Base-by-base conservation (phyloP, 2,797 vertebrate genomes). In the Enoplosus armatus region DNA sequence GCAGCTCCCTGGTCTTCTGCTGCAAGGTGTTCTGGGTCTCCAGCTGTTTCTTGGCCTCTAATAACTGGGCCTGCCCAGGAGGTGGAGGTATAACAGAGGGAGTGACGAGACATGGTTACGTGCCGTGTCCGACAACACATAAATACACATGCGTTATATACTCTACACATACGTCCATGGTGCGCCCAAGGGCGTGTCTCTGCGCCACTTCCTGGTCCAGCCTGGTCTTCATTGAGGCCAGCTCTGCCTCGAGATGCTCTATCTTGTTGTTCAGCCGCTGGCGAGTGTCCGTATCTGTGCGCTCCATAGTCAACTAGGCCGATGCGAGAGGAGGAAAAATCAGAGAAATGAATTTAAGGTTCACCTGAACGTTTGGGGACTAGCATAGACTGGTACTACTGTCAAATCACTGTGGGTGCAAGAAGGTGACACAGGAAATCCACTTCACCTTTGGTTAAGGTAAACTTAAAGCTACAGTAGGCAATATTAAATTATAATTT, bases 1-100 rank as follows among this genome's bases (percentile, higher is more conserved):
- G 70, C 48, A 99, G 90, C 67, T 99, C 98, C 90, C 97, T 98
- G 29, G 97, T 99, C 84, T 94, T 98, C 86, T 91, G 76, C 83
- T 98, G 97, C 84, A 98, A 93, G 51, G 87, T 95, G 72, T 92
- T 95, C 90, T 98, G 97, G 0, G 96, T 95, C 89, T 98, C 96
- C 5, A 98, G 92, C 72, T 99, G 97, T 85, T 97, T 98, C 91
- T 97, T 98, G 1, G 97, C 94, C 84, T 99, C 97, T 65, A 98
- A 82, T 55, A 99, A 90, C 85, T 98, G 97, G 90, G 90, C 85
- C 93, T 95, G 53, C 15, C 29, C 12, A 53, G 15, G 47, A 59
- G 2, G 35, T 2, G n/a, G 59, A 31, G 5, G 18, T n/a, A n/a
- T n/a, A 63, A 24, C 0, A 1, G 6, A 59, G 8, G 8, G 15